Conservation (phyloP, 2,888 invertebrate genomes). For the Muscina levida region DNA sequence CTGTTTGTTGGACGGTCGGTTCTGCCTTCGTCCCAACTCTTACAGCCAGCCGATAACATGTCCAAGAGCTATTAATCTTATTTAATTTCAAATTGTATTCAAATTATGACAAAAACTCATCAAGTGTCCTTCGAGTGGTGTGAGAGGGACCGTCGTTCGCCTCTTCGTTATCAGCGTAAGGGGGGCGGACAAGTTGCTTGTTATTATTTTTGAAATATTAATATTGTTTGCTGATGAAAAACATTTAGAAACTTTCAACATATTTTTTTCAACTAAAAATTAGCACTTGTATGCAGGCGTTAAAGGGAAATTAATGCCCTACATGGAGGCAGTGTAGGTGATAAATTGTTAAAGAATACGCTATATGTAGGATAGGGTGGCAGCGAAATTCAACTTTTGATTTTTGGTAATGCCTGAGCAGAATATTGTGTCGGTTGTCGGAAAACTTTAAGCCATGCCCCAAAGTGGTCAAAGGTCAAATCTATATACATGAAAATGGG, state of each 20-base stretch:
- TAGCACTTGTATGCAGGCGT: background rate
- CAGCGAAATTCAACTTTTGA: too few relatives aligned
- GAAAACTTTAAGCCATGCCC: too few relatives aligned
- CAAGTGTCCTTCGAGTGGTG: slow-evolving; percentile 44
- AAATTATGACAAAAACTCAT: slow-evolving; percentile 71
- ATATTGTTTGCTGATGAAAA: slow-evolving; percentile 35
- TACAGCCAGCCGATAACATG: slow-evolving; percentile 35
- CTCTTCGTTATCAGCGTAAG: background rate
- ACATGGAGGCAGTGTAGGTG: background rate
- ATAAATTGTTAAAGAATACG: too few relatives aligned
- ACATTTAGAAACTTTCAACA: background rate
- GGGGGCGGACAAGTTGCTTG: slow-evolving; percentile 25
- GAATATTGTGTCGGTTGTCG: too few relatives aligned
- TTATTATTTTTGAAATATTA: slow-evolving; percentile 51
- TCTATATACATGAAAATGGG: too few relatives aligned
- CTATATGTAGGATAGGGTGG: too few relatives aligned
- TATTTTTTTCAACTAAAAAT: slow-evolving; percentile 8
- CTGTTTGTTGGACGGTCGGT: slow-evolving; percentile 26
- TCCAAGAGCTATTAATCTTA: slow-evolving; percentile 74
- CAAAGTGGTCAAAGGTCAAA: too few relatives aligned
- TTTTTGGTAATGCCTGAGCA: too few relatives aligned
- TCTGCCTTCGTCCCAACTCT: background rate
- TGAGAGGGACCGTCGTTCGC: background rate
- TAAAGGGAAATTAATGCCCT: background rate
- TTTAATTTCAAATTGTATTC: slow-evolving; percentile 76